These are phyloP conservation scores for Belgica antarctica DNA, from an alignment of 2,888 invertebrate species.

Conservation along the genomic window DNA sequence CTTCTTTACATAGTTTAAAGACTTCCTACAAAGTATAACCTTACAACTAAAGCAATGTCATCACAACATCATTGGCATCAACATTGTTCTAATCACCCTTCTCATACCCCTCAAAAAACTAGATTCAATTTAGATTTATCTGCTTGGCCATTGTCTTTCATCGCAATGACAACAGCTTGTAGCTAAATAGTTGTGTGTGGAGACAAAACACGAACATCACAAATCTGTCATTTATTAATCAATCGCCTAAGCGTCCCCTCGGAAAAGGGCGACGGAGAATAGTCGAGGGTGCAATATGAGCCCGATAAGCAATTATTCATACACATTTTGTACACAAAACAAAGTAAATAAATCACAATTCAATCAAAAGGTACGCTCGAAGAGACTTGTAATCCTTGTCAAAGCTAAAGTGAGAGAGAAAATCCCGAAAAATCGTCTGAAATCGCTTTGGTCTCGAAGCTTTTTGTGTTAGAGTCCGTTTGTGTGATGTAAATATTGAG, in stretches of 20 bases:
- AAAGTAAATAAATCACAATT: slow-evolving; percentile 25
- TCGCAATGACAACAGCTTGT: slow-evolving; percentile 23
- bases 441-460: neutral
- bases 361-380: slow-evolving; percentile 25
- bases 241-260: neutral
- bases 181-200: slow-evolving; percentile 19
- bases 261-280: neutral
- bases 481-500: slow-evolving; percentile 42
- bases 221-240: slow-evolving; percentile 34
- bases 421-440: slow-evolving; percentile 16
- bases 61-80: too few relatives aligned
- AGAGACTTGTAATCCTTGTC: slow-evolving; percentile 5
- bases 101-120: neutral
- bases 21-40: too few relatives aligned
- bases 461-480: slow-evolving; percentile 27
- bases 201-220: neutral
- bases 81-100: neutral
- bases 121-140: slow-evolving; percentile 3
- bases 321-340: slow-evolving; percentile 1
- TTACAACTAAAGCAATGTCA: too few relatives aligned
- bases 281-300: slow-evolving; percentile 25
- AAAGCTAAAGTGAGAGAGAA: neutral
- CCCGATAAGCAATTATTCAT: slow-evolving; percentile 27
- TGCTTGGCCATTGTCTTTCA: slow-evolving; percentile 12
- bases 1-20: too few relatives aligned